These are phyloP conservation scores for Hyposmocoma kahamanoa DNA, from an alignment of 1,140 invertebrate species.

Conservation along the genomic window DNA sequence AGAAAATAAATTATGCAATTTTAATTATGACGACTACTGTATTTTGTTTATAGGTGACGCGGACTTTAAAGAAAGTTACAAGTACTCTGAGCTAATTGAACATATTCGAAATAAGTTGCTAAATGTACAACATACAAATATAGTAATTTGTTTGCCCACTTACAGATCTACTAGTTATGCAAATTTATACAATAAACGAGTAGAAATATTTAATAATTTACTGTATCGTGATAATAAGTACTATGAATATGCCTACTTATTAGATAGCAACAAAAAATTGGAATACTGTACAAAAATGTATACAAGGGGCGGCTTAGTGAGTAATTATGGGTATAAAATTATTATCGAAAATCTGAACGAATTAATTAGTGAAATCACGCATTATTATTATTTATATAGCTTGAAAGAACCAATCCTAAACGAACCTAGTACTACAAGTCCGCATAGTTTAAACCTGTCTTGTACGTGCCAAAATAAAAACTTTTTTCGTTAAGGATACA, in stretches of 20 bases:
- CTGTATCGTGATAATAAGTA: background rate
- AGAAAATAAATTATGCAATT: background rate
- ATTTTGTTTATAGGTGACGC: background rate
- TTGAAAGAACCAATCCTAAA: background rate
- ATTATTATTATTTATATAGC: background rate
- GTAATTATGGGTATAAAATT: background rate
- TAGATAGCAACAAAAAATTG: background rate
- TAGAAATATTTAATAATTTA: constrained; percentile 4
- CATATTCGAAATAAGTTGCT: background rate
- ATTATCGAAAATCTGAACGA: background rate
- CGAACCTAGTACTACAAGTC: background rate
- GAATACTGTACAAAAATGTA: background rate
- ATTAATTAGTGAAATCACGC: background rate
- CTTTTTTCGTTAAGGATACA: background rate
- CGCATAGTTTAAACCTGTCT: background rate
- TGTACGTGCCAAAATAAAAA: background rate
- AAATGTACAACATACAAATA: background rate
- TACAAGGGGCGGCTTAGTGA: background rate
- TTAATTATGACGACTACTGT: background rate
- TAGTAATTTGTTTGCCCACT: constrained; percentile 1
- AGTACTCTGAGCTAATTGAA: background rate
- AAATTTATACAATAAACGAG: background rate
- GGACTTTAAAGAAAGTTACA: background rate
- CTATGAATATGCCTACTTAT: background rate
- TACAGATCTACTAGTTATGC: background rate